phyloP scores from a whole-genome alignment of 2,888 invertebrate genomes.

The Thecophora atra region DNA sequence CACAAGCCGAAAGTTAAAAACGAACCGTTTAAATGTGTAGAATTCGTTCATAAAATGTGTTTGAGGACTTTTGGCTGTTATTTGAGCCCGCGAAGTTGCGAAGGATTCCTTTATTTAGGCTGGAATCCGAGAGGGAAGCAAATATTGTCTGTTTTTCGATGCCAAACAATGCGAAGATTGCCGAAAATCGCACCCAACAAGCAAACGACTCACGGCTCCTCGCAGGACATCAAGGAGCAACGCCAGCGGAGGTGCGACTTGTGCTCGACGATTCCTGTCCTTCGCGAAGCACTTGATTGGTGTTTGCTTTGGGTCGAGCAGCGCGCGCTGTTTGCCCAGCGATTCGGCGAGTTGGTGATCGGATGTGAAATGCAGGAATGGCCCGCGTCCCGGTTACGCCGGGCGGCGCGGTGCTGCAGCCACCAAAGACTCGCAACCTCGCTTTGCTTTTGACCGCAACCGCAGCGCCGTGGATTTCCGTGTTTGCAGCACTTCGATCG shows the following conservation, averaged over 20 bases:
- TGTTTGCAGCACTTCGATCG: neutral
- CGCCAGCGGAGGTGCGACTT: conserved; percentile 26
- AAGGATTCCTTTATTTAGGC: neutral
- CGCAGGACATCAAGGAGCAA: conserved; percentile 9
- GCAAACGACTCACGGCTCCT: neutral
- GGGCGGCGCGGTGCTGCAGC: neutral
- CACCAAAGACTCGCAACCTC: too few relatives aligned
- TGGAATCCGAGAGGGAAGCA: conserved; percentile 21
- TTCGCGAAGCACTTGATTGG: conserved; percentile 16
- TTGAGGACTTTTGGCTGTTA: too few relatives aligned
- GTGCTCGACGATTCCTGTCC: conserved; percentile 10
- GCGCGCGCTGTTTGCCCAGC: conserved; percentile 12
- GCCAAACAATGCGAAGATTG: neutral
- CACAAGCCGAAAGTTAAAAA: too few relatives aligned
- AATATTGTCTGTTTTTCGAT: neutral
- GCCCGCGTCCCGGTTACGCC: neutral
- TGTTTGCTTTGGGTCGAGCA: conserved; percentile 21
- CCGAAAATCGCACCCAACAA: conserved; percentile 25
- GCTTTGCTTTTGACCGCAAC: neutral
- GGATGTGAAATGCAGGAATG: conserved; percentile 27
- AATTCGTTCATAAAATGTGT: too few relatives aligned
- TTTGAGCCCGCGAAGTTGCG: neutral
- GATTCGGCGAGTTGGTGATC: conserved; percentile 12
- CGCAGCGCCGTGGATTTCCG: neutral
- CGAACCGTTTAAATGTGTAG: too few relatives aligned